phyloP scores from a whole-genome alignment of 2,888 invertebrate species.

The Timandra comae region DNA sequence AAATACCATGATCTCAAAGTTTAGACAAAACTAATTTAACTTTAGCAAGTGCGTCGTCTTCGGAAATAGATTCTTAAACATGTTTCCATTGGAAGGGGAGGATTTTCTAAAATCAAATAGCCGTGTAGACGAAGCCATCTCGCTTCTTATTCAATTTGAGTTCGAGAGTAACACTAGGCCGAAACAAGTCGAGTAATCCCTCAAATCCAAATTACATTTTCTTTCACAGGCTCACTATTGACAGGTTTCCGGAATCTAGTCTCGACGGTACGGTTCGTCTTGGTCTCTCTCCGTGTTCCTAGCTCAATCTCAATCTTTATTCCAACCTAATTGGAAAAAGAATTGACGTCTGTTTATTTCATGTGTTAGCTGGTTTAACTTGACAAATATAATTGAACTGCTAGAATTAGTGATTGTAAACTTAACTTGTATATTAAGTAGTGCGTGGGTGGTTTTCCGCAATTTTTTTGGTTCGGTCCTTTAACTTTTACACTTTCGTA shows the following conservation, averaged over 20 bases:
- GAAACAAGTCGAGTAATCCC: slow-evolving; percentile 71
- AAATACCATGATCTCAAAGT: background rate
- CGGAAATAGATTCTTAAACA: slow-evolving; percentile 1
- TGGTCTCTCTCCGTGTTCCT: slow-evolving; percentile 34
- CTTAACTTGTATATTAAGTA: no score
- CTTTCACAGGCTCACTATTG: slow-evolving; percentile 69
- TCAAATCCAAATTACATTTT: slow-evolving; percentile 77
- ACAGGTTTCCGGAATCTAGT: slow-evolving; percentile 46
- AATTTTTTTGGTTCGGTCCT: no score
- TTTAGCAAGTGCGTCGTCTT: background rate
- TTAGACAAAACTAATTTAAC: slow-evolving; percentile 1
- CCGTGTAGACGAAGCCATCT: slow-evolving; percentile 42
- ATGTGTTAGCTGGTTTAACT: no score
- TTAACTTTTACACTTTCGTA: no score
- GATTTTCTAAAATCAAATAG: slow-evolving; percentile 43
- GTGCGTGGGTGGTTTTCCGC: no score
- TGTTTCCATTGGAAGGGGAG: slow-evolving; percentile 3
- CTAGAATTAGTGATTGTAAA: no score
- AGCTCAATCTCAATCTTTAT: slow-evolving; percentile 48
- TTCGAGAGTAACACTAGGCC: slow-evolving; percentile 61
- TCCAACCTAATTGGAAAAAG: slow-evolving; percentile 48
- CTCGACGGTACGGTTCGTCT: slow-evolving; percentile 16
- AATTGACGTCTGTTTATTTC: slow-evolving; percentile 13
- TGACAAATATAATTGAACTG: no score
- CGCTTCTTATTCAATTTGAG: slow-evolving; percentile 58